phyloP scores from a whole-genome alignment of 2,113 vertebrate species.

The Tichodroma muraria region DNA sequence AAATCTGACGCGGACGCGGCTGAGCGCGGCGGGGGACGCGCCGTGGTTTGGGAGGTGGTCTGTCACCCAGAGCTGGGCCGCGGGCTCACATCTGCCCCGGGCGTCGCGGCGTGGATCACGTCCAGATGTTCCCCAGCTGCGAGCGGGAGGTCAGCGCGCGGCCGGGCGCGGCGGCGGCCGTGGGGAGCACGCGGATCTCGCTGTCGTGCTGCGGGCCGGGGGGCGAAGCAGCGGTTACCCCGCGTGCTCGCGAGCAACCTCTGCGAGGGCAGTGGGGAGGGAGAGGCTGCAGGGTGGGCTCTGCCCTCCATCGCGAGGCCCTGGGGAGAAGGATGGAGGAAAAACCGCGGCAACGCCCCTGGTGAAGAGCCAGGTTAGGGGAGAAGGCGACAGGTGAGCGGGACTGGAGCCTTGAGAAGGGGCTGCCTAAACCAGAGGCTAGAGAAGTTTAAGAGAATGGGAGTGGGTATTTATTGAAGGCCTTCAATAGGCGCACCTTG shows the following conservation, averaged over 20 bases:
- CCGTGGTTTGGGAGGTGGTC: not conserved
- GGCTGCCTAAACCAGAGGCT: not conserved
- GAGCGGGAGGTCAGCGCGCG: constrained; percentile 55
- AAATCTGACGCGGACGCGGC: not conserved
- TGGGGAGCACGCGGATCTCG: constrained; percentile 63
- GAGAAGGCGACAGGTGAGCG: not conserved
- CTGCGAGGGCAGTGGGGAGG: not conserved
- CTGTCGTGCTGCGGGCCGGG: constrained; percentile 48
- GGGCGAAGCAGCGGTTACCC: not conserved
- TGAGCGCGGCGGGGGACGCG: no score
- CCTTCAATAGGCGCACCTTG: not conserved
- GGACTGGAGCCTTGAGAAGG: not conserved
- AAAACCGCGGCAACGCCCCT: rapidly evolving
- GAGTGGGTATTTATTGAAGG: not conserved
- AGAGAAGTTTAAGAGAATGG: not conserved
- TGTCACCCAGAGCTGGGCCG: not conserved
- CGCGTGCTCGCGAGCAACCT: rapidly evolving
- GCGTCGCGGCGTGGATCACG: constrained; percentile 57
- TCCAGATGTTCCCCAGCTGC: constrained; percentile 71
- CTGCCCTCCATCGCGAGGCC: not conserved
- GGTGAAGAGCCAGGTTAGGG: not conserved
- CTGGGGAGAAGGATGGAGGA: not conserved
- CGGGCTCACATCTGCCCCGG: constrained; percentile 72
- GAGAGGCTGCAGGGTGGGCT: not conserved
- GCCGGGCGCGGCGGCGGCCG: constrained; percentile 16